phyloP scores from a whole-genome alignment of 2,888 invertebrate species.

The Emmelina monodactyla region DNA sequence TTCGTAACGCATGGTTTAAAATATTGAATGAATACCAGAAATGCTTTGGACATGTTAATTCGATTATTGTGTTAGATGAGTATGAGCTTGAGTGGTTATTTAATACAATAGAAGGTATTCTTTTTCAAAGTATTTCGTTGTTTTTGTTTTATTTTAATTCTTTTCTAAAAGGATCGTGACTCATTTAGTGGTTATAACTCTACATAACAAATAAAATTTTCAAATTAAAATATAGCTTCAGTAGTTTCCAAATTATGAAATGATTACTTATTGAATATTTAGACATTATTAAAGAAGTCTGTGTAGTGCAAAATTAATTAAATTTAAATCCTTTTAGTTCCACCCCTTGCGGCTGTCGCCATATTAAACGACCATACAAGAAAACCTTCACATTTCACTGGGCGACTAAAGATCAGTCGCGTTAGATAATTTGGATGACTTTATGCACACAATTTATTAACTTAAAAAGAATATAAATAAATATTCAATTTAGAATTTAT shows the following conservation, averaged over 20 bases:
- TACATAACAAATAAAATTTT: too few relatives aligned
- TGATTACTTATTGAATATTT: too few relatives aligned
- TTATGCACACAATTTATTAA: too few relatives aligned
- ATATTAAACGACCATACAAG: slow-evolving; percentile 39
- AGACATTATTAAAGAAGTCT: slow-evolving; percentile 49
- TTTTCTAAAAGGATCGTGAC: slow-evolving; percentile 38
- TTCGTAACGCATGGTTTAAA: slow-evolving; percentile 29
- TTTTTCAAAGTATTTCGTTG: too few relatives aligned
- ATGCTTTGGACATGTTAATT: slow-evolving; percentile 28
- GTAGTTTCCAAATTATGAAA: too few relatives aligned
- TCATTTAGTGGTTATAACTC: too few relatives aligned
- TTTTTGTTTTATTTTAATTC: too few relatives aligned
- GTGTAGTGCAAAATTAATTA: slow-evolving; percentile 61
- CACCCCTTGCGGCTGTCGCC: slow-evolving; percentile 35
- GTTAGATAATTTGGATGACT: slow-evolving; percentile 50
- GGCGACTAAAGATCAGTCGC: slow-evolving; percentile 53
- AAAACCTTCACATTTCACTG: slow-evolving; percentile 40
- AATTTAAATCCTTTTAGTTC: slow-evolving; percentile 50
- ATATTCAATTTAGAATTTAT: too few relatives aligned
- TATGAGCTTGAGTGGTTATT: slow-evolving; percentile 19
- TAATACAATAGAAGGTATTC: too few relatives aligned
- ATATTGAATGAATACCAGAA: slow-evolving; percentile 23
- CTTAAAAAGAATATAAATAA: too few relatives aligned
- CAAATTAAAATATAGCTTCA: too few relatives aligned
- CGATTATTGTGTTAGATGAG: slow-evolving; percentile 15